These are phyloP conservation scores for Solea solea DNA, from an alignment of 2,113 vertebrate genomes.

Conservation along the genomic window DNA sequence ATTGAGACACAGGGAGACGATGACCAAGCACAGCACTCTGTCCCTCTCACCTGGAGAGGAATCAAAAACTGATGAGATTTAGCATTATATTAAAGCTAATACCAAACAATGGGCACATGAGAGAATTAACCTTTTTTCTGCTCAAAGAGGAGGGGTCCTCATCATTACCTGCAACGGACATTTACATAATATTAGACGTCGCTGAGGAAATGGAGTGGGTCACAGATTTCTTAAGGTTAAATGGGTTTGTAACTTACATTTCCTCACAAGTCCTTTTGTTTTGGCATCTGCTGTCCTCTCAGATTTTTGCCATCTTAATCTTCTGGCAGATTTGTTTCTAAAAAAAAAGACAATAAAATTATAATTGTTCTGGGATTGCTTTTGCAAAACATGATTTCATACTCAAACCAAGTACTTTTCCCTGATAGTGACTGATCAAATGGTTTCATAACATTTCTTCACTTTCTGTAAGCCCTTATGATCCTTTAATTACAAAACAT, in stretches of 20 bases:
- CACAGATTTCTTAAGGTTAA: background rate
- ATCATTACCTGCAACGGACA: constrained; percentile 78
- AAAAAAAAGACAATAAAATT: background rate
- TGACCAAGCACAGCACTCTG: constrained; percentile 69
- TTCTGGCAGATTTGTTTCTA: constrained; percentile 53
- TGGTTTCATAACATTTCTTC: background rate
- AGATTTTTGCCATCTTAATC: constrained; percentile 34
- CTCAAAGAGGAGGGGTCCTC: constrained; percentile 74
- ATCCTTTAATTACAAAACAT: too few relatives aligned
- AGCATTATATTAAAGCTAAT: background rate
- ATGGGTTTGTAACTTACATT: constrained; percentile 64
- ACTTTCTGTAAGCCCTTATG: background rate
- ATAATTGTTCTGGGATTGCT: background rate
- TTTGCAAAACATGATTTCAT: background rate
- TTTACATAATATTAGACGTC: constrained; percentile 5
- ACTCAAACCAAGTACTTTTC: background rate
- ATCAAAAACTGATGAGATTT: background rate
- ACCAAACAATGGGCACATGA: background rate
- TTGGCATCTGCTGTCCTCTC: constrained; percentile 48
- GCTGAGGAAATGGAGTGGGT: background rate
- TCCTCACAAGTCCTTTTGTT: constrained; percentile 74
- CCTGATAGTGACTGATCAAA: background rate
- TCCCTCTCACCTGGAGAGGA: constrained; percentile 66
- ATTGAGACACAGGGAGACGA: constrained; percentile 45
- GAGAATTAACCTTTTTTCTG: constrained; percentile 84